These are phyloP conservation scores for Littorina saxatilis DNA, from an alignment of 1,140 invertebrate genomes.

Conservation along the genomic window DNA sequence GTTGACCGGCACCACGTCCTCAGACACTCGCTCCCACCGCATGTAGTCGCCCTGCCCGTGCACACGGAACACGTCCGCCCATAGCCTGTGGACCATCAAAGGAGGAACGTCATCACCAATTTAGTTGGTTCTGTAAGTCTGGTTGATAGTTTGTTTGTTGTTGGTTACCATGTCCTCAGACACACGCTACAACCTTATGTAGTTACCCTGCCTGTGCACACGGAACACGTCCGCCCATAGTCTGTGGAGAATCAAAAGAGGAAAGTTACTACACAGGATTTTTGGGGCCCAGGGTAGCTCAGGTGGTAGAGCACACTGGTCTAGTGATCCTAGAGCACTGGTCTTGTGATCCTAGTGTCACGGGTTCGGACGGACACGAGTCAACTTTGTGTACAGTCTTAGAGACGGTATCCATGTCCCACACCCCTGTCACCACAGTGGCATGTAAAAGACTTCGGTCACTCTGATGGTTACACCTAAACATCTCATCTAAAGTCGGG, in stretches of 20 bases:
- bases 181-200: constrained; percentile 90
- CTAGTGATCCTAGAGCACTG: background rate
- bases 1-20: constrained; percentile 97
- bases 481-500: no score
- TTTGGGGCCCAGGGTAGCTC: background rate
- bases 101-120: no score
- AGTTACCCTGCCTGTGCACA: constrained; percentile 84
- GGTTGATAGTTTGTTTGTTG: constrained; percentile 79
- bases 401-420: no score
- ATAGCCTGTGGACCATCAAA: constrained; percentile 82
- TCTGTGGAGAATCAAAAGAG: constrained; percentile 78
- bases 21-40: constrained; percentile 95
- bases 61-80: constrained; percentile 98
- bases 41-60: constrained; percentile 80
- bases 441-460: no score
- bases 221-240: constrained; percentile 98
- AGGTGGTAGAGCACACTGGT: background rate
- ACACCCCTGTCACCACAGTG: no score
- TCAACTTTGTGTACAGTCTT: no score
- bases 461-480: no score
- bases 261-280: no score
- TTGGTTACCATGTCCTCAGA: constrained; percentile 98
- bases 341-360: no score
- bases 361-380: no score
- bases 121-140: background rate